phyloP scores from a whole-genome alignment of 2,888 invertebrate genomes.

The Amphiduros pacificus region DNA sequence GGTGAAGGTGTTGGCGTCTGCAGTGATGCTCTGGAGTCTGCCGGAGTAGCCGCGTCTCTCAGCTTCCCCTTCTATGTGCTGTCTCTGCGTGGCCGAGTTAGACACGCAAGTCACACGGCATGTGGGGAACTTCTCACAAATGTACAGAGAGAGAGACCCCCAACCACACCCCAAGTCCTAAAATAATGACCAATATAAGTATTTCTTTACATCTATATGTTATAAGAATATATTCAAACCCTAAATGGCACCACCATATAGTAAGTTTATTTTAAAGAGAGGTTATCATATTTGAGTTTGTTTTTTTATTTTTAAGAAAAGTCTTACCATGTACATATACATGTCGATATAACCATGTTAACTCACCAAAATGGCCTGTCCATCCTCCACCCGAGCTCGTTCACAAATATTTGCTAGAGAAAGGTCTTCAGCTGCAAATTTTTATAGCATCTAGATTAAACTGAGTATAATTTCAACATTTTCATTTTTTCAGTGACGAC shows the following conservation, averaged over 20 bases:
- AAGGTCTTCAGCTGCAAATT: constrained; percentile 39
- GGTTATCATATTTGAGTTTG: too few relatives aligned
- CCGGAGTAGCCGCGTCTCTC: constrained; percentile 31
- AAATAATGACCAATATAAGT: not conserved
- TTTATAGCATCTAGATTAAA: too few relatives aligned
- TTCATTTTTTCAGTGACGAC: too few relatives aligned
- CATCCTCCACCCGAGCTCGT: constrained; percentile 42
- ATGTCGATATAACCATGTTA: too few relatives aligned
- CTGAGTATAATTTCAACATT: too few relatives aligned
- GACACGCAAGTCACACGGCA: constrained; percentile 49
- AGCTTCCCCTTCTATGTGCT: constrained; percentile 38
- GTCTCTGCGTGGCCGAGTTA: constrained; percentile 47
- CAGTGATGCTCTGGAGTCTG: constrained; percentile 41
- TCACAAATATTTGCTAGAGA: constrained; percentile 41
- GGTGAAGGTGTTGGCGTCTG: constrained; percentile 42
- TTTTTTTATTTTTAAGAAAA: too few relatives aligned
- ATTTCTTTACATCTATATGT: not conserved
- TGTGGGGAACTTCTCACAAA: constrained; percentile 43
- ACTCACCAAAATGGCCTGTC: constrained; percentile 36
- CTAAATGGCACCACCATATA: not conserved
- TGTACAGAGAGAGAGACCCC: constrained; percentile 46
- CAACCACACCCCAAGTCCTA: constrained; percentile 50
- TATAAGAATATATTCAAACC: not conserved
- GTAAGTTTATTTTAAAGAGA: not conserved
- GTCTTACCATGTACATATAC: too few relatives aligned